Conservation (phyloP, 2,888 invertebrate genomes). For the Cryptosula pallasiana region DNA sequence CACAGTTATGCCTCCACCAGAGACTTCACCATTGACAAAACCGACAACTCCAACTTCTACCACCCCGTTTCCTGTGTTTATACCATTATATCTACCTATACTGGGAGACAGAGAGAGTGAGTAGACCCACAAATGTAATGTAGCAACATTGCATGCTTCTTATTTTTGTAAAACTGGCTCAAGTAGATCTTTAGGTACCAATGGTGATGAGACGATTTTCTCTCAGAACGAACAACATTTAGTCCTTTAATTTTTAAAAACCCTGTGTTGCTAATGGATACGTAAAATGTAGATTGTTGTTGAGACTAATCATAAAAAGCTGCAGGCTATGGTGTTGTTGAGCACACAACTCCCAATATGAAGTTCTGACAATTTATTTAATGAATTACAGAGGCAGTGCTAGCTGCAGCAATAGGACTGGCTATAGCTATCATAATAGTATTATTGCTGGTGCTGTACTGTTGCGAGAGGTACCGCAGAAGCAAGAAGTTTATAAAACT, state of each 20-base stretch:
- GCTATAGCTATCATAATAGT: not conserved
- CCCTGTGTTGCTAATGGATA: no score
- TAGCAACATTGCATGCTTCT: no score
- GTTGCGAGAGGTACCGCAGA: not conserved
- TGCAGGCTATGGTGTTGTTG: no score
- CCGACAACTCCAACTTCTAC: not conserved
- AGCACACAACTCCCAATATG: not conserved
- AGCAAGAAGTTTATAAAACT: not conserved
- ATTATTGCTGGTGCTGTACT: not conserved
- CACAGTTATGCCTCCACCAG: not conserved
- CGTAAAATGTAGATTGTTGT: no score
- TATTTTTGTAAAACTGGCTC: no score
- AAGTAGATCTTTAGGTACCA: no score
- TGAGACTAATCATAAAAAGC: no score
- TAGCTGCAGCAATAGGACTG: not conserved
- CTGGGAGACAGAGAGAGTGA: not conserved
- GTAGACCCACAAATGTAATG: no score
- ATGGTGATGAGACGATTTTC: no score
- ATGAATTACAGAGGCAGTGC: not conserved
- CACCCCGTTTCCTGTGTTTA: not conserved
- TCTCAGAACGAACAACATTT: no score
- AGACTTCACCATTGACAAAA: not conserved
- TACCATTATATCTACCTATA: not conserved
- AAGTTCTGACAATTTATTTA: no score
- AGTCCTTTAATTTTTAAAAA: no score